phyloP scores from a whole-genome alignment of 2,113 vertebrate species.

The Cyprinus carpio region DNA sequence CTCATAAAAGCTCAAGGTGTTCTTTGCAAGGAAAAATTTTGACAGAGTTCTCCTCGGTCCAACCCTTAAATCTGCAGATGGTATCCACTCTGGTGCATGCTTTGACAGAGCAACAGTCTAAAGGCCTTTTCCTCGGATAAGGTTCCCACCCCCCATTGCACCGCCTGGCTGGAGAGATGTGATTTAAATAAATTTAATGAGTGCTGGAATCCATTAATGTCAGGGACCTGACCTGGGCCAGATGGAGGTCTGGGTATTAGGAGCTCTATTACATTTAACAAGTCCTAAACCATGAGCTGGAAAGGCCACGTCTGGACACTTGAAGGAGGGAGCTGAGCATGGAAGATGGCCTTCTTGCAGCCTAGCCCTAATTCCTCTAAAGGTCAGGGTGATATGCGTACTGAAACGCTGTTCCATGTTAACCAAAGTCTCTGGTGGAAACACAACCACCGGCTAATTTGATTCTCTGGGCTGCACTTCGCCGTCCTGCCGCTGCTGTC shows the following conservation, averaged over 20 bases:
- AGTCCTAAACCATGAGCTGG: constrained; percentile 46
- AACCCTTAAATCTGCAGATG: constrained; percentile 19
- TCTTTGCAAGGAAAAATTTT: constrained; percentile 27
- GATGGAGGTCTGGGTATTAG: constrained; percentile 56
- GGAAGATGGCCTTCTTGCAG: constrained; percentile 23
- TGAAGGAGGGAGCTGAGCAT: background rate
- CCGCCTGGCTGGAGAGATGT: constrained; percentile 25
- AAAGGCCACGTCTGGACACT: constrained; percentile 52
- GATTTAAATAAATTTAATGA: constrained; percentile 57
- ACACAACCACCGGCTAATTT: constrained; percentile 57
- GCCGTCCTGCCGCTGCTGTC: background rate
- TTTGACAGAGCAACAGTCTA: constrained; percentile 23
- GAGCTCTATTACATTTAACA: constrained; percentile 58
- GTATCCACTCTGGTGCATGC: constrained; percentile 13
- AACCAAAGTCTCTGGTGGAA: constrained; percentile 50
- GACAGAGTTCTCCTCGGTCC: constrained; percentile 28
- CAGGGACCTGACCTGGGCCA: constrained; percentile 53
- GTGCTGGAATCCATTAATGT: constrained; percentile 60
- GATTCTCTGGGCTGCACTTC: constrained; percentile 28
- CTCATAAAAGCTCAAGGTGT: constrained; percentile 16
- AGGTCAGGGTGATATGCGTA: constrained; percentile 63
- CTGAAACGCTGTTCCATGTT: constrained; percentile 48
- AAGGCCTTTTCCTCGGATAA: constrained; percentile 33
- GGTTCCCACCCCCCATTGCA: background rate
- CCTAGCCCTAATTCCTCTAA: constrained; percentile 54